These are phyloP conservation scores for Cordilura impudica DNA, from an alignment of 2,888 invertebrate species.

Conservation along the genomic window DNA sequence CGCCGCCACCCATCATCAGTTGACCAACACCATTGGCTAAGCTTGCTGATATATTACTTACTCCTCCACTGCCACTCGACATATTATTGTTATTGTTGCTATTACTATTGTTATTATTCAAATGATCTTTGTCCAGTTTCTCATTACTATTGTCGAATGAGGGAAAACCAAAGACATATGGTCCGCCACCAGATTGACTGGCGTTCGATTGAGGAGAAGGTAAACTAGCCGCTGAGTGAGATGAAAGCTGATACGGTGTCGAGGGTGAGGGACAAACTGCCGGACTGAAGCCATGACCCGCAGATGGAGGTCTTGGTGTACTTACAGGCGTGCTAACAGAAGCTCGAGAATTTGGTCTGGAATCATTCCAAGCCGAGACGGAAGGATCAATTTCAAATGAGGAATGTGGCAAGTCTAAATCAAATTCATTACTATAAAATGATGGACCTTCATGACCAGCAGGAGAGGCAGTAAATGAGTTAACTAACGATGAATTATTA, in stretches of 20 bases:
- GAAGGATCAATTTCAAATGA: slow-evolving; percentile 81
- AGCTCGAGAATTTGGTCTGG: slow-evolving; percentile 83
- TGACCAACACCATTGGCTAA: slow-evolving; percentile 68
- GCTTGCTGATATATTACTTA: slow-evolving; percentile 57
- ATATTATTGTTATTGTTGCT: slow-evolving; percentile 67
- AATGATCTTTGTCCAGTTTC: slow-evolving; percentile 71
- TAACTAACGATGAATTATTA: slow-evolving; percentile 71
- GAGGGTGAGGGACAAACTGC: slow-evolving; percentile 79
- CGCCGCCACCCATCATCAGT: slow-evolving; percentile 76
- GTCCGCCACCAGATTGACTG: slow-evolving; percentile 69
- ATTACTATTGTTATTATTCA: slow-evolving; percentile 64
- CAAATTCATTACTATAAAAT: slow-evolving; percentile 80
- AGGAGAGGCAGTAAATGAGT: slow-evolving; percentile 77
- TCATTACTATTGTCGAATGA: slow-evolving; percentile 69
- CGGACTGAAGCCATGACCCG: slow-evolving; percentile 79
- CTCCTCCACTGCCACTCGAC: slow-evolving; percentile 52
- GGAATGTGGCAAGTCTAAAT: slow-evolving; percentile 83
- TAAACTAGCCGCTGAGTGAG: slow-evolving; percentile 76
- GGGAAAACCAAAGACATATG: slow-evolving; percentile 69
- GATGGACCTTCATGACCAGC: slow-evolving; percentile 78
- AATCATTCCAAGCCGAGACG: slow-evolving; percentile 74
- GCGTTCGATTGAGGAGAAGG: slow-evolving; percentile 79
- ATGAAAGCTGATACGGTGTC: slow-evolving; percentile 78
- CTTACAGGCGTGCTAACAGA: slow-evolving; percentile 82
- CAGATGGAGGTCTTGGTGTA: slow-evolving; percentile 82